Evolutionary conservation across 2,888 invertebrate genomes (phyloP).

Genomic region (Apodemia zela): DNA sequence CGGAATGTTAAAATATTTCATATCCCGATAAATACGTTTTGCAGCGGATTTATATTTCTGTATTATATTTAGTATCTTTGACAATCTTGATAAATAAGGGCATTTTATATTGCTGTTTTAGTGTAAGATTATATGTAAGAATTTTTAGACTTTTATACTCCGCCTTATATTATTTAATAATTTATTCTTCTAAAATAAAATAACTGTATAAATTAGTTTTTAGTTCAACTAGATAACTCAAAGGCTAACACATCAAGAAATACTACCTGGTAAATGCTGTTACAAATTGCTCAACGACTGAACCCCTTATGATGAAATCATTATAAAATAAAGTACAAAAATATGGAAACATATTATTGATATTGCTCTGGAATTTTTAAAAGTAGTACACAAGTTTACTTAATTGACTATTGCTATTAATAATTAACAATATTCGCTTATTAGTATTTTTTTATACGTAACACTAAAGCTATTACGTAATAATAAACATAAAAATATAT

Average conservation of each 20-base stretch:
- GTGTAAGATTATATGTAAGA: slow-evolving; percentile 32
- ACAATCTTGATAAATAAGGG: slow-evolving; percentile 10
- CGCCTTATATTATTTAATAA: slow-evolving; percentile 38
- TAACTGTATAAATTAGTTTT: slow-evolving; percentile 39
- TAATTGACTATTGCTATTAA: background rate
- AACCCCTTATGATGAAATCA: slow-evolving; percentile 6
- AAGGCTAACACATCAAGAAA: background rate
- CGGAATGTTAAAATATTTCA: too few relatives aligned
- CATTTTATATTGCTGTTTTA: slow-evolving; percentile 25
- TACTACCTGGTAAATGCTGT: background rate
- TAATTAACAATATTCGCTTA: background rate
- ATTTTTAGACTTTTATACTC: slow-evolving; percentile 34
- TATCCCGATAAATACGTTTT: background rate
- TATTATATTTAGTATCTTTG: slow-evolving; percentile 19
- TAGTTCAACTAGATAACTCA: slow-evolving; percentile 3
- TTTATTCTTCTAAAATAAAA: slow-evolving; percentile 6
- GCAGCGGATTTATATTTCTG: slow-evolving; percentile 13
- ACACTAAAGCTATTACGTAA: background rate
- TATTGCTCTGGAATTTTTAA: background rate
- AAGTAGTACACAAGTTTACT: background rate
- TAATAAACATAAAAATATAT: background rate
- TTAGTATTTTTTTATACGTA: background rate
- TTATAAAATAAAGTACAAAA: slow-evolving; percentile 5
- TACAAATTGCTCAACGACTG: slow-evolving; percentile 5
- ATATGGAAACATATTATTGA: background rate